Percentiles rank a stretch among this genome's conserved stretches.
phyloP scores from a whole-genome alignment of 2,888 invertebrate genomes.

The Callimorpha dominula region DNA sequence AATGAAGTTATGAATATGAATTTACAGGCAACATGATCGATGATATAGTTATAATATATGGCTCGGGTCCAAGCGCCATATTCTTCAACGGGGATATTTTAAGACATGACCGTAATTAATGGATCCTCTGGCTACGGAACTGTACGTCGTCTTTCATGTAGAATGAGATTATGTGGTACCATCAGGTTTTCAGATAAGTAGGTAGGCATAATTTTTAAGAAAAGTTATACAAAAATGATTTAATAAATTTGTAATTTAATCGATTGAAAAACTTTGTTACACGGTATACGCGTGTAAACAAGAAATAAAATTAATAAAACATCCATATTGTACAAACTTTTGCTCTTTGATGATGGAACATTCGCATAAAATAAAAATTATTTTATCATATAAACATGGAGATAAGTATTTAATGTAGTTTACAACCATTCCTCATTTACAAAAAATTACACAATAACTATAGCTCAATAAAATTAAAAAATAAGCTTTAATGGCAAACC shows the following conservation, averaged over 20 bases:
- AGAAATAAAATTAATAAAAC: background rate
- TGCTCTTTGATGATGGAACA: background rate
- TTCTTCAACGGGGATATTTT: slow-evolving; percentile 20
- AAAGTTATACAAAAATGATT: too few relatives aligned
- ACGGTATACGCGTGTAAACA: background rate
- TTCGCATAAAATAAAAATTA: too few relatives aligned
- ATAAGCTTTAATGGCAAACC: too few relatives aligned
- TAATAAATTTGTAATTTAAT: too few relatives aligned
- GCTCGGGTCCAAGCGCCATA: slow-evolving; percentile 23
- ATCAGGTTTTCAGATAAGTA: background rate
- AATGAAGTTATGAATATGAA: background rate
- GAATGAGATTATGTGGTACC: slow-evolving; percentile 1
- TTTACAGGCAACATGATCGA: slow-evolving; percentile 23
- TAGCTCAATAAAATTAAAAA: too few relatives aligned
- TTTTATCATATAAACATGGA: too few relatives aligned
- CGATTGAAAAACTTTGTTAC: background rate
- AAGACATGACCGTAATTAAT: slow-evolving; percentile 13
- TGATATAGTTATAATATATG: slow-evolving; percentile 24
- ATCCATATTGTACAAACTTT: background rate
- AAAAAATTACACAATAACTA: too few relatives aligned
- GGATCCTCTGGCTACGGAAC: background rate
- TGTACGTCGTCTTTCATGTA: slow-evolving; percentile 3
- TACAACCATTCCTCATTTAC: too few relatives aligned
- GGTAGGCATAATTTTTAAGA: background rate
- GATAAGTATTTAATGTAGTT: background rate